Conservation (phyloP, 1,140 invertebrate genomes). For the Bactericera cockerelli region DNA sequence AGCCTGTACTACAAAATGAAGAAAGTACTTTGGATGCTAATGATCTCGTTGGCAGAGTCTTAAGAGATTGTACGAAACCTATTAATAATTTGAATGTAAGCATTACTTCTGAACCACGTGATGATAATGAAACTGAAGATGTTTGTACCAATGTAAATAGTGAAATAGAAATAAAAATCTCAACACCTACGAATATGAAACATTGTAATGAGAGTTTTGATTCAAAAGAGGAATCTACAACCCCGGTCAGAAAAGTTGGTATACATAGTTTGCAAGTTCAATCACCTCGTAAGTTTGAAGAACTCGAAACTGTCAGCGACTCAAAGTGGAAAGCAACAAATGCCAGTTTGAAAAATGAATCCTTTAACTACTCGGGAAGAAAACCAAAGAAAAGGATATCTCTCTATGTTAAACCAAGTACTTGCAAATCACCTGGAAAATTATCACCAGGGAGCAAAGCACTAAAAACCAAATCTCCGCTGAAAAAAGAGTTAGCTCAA, state of each 20-base stretch:
- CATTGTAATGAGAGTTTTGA: too few species aligned
- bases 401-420: background rate
- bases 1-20: background rate
- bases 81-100: too few species aligned
- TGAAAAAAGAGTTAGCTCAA: background rate
- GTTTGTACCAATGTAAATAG: too few species aligned
- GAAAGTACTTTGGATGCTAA: background rate
- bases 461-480: background rate
- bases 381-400: slow-evolving; percentile 5
- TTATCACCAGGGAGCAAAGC: too few species aligned
- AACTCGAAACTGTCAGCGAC: background rate
- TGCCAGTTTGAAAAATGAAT: background rate
- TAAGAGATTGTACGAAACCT: background rate
- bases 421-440: background rate
- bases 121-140: too few species aligned
- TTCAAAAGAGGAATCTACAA: too few species aligned
- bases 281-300: too few species aligned
- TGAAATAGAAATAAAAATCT: too few species aligned
- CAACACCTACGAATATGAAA: too few species aligned
- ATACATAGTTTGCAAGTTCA: too few species aligned
- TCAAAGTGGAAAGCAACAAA: slow-evolving; percentile 7
- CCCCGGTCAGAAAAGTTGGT: too few species aligned
- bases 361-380: slow-evolving; percentile 1
- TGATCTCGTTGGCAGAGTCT: background rate
- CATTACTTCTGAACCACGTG: too few species aligned